Evolutionary conservation across 2,888 invertebrate species (phyloP), one percentile per base, ranked within the genome.

Genomic region (Scelioninae gen. 2): DNA sequence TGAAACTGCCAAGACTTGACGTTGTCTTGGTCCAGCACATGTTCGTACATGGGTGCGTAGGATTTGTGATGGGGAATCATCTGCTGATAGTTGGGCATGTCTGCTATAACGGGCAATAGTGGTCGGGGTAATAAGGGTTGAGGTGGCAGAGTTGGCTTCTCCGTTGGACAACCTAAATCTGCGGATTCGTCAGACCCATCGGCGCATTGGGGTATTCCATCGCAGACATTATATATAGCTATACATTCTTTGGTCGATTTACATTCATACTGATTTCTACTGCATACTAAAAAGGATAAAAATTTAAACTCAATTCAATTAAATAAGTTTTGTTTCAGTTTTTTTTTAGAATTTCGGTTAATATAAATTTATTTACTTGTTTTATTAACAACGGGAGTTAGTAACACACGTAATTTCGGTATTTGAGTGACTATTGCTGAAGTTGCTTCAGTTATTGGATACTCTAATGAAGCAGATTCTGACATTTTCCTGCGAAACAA

Each of bases 141-240:
- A 19, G 87, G 81, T 10, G 85, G 77, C n/a, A 86, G 70, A 1
- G 87, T 86, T 33, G 88, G 86, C 11, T 87, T 83, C 41, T 88
- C 87, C 5, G 87, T 82, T 2, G 92, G 94, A 83, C 94, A 94
- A 72, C 90, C 91, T 74, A 96, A 89, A 87, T 95, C 95, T 22
- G 93, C 91, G 52, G 93, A 94, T 87, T 96, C 96, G 86, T 97
- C 97, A 83, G 95, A 96, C 76, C 93, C 95, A 88, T 97, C 96
- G 1, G 93, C 90, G 86, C 95, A 96, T 87, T 96, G 96, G 19
- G 95, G 92, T 79, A 97, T 94, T 55, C 96, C 96, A 86, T 97
- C 96, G 83, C 97, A 97, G 6, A 94, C 96, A 87, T 97, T 97
- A 87, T 97, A 97, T 79, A 96, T 91, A 4, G 96, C 97, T 81